A percentile compares a stretch with the other conserved stretches of the same genome.
Conservation (phyloP, 1,140 invertebrate genomes). For the Schlechtendalia chinensis region DNA sequence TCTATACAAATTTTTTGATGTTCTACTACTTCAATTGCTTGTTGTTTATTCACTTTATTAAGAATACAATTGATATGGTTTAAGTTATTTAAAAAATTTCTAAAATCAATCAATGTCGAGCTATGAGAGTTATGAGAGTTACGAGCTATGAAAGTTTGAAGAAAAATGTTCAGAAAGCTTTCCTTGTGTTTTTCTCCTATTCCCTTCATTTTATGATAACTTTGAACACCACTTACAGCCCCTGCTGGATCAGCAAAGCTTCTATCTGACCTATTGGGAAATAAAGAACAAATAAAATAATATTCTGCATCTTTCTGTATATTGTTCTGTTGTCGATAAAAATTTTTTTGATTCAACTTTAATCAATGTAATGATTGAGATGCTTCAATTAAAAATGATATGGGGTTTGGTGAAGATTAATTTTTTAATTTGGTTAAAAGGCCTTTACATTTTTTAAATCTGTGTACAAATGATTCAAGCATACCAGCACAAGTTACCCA, state of each 20-base stretch:
- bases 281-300: neutral
- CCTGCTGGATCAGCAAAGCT: neutral
- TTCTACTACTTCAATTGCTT: neutral
- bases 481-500: neutral
- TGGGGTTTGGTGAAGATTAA: neutral
- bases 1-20: neutral
- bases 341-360: slow-evolving; percentile 12
- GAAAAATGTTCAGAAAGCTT: slow-evolving; percentile 20
- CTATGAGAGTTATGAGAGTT: no score
- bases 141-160: no score
- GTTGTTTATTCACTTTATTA: neutral
- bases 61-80: neutral
- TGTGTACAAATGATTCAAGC: neutral
- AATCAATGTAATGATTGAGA: neutral
- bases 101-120: neutral
- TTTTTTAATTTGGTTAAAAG: neutral
- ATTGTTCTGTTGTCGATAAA: neutral
- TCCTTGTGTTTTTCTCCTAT: neutral
- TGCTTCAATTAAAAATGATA: neutral
- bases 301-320: neutral
- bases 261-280: neutral
- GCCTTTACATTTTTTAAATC: neutral
- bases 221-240: neutral
- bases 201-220: neutral
- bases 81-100: neutral